Evolutionary conservation across 1,140 invertebrate species (phyloP).

Genomic region (Drosophila arizonae): DNA sequence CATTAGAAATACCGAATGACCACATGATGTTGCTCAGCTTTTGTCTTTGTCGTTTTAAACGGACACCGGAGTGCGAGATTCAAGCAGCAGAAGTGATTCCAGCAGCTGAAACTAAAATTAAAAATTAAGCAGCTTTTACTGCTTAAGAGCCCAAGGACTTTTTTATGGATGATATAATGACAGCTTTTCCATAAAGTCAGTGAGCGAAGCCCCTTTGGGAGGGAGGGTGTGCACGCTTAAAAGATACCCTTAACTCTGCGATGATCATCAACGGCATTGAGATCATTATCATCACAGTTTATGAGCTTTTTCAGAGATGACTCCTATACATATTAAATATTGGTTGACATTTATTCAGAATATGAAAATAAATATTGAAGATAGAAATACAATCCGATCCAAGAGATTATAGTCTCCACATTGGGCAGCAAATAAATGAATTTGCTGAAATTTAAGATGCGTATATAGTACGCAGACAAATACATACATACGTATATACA

Average conservation of each 20-base stretch:
- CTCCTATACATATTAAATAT: too few species aligned
- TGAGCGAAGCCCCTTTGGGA: too few species aligned
- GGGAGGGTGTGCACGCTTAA: too few species aligned
- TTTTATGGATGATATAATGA: conserved; percentile 4
- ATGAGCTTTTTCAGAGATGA: too few species aligned
- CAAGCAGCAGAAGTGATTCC: not conserved
- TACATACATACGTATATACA: not conserved
- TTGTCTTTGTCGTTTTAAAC: not conserved
- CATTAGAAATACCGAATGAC: conserved; percentile 22
- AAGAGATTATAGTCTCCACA: too few species aligned
- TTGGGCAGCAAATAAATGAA: not conserved
- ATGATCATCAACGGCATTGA: too few species aligned
- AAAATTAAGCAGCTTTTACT: conserved; percentile 10
- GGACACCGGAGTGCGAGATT: not conserved
- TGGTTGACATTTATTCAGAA: too few species aligned
- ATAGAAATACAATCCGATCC: too few species aligned
- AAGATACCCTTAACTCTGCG: too few species aligned
- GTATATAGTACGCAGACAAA: not conserved
- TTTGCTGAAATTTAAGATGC: not conserved
- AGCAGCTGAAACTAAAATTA: not conserved
- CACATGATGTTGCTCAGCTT: conserved; percentile 36
- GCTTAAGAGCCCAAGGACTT: not conserved
- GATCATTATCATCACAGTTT: too few species aligned
- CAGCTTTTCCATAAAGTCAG: too few species aligned
- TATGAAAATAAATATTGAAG: too few species aligned